Conservation (phyloP, 2,797 vertebrate genomes). For the Morus bassanus region DNA sequence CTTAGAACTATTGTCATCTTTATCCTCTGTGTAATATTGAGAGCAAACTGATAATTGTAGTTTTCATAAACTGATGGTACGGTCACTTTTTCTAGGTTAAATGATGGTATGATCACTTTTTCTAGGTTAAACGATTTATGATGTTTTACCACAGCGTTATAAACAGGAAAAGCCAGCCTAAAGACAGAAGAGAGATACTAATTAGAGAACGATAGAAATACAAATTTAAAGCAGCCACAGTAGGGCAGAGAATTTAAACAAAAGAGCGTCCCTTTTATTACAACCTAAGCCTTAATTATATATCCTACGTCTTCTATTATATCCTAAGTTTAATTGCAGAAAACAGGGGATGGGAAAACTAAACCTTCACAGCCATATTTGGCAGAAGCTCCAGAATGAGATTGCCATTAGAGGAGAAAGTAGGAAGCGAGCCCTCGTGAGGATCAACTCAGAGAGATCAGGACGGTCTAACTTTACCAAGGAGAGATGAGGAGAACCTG, state of each 20-base stretch:
- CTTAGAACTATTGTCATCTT: background rate
- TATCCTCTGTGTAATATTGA: background rate
- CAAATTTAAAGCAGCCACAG: conserved; percentile 44
- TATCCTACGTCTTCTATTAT: conserved; percentile 32
- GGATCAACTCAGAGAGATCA: background rate
- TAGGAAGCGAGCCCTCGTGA: background rate
- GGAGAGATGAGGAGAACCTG: background rate
- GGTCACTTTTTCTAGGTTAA: conserved; percentile 36
- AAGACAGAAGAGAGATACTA: conserved; percentile 49
- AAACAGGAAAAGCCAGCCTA: conserved; percentile 62
- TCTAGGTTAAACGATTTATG: conserved; percentile 45
- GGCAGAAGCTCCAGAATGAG: background rate
- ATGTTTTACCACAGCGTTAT: background rate
- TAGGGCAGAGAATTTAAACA: conserved; percentile 41
- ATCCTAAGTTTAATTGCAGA: conserved; percentile 27
- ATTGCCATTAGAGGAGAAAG: conserved; percentile 7
- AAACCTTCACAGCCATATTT: background rate
- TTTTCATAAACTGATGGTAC: background rate
- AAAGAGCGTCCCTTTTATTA: conserved; percentile 50
- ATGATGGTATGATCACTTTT: background rate
- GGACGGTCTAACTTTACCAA: background rate
- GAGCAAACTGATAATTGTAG: background rate
- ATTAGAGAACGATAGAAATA: conserved; percentile 59
- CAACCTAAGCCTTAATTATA: conserved; percentile 49
- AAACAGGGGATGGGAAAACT: conserved; percentile 20